Evolutionary conservation across 1,140 invertebrate species (phyloP), one percentile per base, ranked within the genome.

Genomic region (Trichonephila inaurata): DNA sequence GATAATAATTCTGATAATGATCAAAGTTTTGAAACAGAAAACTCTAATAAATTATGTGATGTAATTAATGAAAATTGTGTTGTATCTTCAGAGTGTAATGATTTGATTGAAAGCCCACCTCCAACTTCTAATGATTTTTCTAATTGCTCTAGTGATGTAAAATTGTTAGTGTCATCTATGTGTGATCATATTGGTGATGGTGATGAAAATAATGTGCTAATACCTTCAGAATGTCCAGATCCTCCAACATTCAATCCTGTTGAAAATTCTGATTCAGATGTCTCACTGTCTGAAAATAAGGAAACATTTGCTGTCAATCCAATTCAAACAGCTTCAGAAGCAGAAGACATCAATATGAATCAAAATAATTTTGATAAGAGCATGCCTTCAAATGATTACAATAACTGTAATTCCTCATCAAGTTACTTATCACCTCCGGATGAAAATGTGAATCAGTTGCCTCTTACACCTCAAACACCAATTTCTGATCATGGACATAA

Each of bases 381-480:
- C 28, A n/a, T 64, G 24, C 61, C 86, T 28, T 33, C 61, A 64
- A 87, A 87, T 60, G 62, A 33, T 51, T 87, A 24, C 19, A 88
- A 44, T 62, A 51, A 21, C 16, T 58, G 33, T 24, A 69, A 64
- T 64, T 60, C 82, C 33, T 8, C n/a, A 81, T 62, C 92, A 24
- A 81, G 24, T 33, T 77, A 72, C 72, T 62, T 87, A 61, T 51
- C 66, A 61, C 64, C 61, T n/a, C 19, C 24, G n/a, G 91, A 92
- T 33, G 85, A 93, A 51, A 66, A n/a, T 85, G n/a, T 77, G 12
- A 66, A 44, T n/a, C 93, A 94, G 21, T 33, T 94, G 2, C 94
- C 94, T 28, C 69, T 72, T 21, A 94, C 94, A 4, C 94, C 94
- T 10, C 94, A 94, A 28, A 94, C 94, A 19, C 94, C 94, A 28